Evolutionary conservation across 1,140 invertebrate genomes (phyloP).

Genomic region (Theocolax elegans): DNA sequence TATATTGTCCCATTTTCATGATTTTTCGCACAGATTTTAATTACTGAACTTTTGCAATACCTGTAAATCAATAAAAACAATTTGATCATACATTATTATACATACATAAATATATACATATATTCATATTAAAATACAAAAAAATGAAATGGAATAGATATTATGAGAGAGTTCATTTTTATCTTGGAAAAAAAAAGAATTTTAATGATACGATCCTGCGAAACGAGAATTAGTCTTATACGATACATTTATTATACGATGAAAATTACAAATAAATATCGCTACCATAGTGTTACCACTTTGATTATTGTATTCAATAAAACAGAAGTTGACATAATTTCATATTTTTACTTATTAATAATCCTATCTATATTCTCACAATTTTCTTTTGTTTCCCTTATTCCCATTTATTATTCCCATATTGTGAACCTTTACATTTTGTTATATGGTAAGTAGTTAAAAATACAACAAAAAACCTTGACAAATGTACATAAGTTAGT

Average conservation of each 20-base stretch:
- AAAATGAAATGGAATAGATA: conserved; percentile 16
- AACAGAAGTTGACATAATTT: conserved; percentile 48
- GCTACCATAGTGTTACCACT: conserved; percentile 57
- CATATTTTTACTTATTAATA: background rate
- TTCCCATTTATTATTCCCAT: too few relatives aligned
- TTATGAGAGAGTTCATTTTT: conserved; percentile 41
- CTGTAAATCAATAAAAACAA: conserved; percentile 13
- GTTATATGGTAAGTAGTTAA: too few relatives aligned
- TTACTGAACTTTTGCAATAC: conserved; percentile 35
- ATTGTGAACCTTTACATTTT: too few relatives aligned
- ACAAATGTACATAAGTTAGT: too few relatives aligned
- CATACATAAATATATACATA: conserved; percentile 18
- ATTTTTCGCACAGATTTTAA: conserved; percentile 48
- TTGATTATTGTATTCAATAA: conserved; percentile 58
- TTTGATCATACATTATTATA: background rate
- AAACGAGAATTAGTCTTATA: conserved; percentile 34
- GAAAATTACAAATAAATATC: conserved; percentile 45
- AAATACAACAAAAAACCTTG: too few relatives aligned
- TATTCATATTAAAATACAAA: conserved; percentile 20
- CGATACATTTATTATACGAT: conserved; percentile 23
- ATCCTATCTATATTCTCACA: too few relatives aligned
- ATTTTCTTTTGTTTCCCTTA: too few relatives aligned
- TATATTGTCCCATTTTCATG: conserved; percentile 9
- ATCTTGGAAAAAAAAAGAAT: conserved; percentile 43
- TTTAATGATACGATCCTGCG: conserved; percentile 39